These are phyloP conservation scores for Gambelia wislizenii DNA, from an alignment of 2,797 vertebrate genomes.

Conservation along the genomic window DNA sequence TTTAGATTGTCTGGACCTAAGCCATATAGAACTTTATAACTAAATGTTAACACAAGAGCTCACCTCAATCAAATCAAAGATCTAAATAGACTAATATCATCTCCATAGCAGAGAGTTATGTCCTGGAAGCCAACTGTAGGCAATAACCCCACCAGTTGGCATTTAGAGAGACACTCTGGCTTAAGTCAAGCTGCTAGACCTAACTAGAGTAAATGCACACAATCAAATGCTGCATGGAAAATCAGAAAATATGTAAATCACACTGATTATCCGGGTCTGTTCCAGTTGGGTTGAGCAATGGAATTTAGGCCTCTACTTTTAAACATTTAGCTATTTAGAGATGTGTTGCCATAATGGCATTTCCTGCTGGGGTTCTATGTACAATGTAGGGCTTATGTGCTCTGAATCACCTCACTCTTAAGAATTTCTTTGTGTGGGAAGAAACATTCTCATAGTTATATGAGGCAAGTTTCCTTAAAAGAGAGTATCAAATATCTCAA, in stretches of 20 bases:
- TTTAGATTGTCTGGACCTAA: too few relatives aligned
- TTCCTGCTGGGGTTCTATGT: neutral
- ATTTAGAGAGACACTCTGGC: too few relatives aligned
- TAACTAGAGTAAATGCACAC: too few relatives aligned
- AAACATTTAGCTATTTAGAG: neutral
- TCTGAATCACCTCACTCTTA: neutral
- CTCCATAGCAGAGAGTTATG: too few relatives aligned
- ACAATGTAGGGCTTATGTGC: neutral
- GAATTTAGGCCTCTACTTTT: neutral
- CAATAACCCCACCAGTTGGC: neutral
- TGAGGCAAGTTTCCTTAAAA: neutral
- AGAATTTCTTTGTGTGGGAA: neutral
- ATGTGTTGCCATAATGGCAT: neutral
- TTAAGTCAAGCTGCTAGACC: too few relatives aligned
- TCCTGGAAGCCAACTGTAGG: neutral
- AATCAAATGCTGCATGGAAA: too few relatives aligned
- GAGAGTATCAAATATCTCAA: neutral
- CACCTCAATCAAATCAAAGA: too few relatives aligned
- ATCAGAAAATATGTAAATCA: too few relatives aligned
- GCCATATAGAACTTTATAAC: too few relatives aligned
- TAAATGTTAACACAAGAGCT: too few relatives aligned
- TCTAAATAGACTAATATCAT: neutral
- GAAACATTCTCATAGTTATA: neutral
- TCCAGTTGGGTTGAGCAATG: too few relatives aligned
- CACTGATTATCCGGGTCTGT: too few relatives aligned